These are phyloP conservation scores for Lagodon rhomboides DNA, from an alignment of 2,797 vertebrate genomes.

Conservation along the genomic window DNA sequence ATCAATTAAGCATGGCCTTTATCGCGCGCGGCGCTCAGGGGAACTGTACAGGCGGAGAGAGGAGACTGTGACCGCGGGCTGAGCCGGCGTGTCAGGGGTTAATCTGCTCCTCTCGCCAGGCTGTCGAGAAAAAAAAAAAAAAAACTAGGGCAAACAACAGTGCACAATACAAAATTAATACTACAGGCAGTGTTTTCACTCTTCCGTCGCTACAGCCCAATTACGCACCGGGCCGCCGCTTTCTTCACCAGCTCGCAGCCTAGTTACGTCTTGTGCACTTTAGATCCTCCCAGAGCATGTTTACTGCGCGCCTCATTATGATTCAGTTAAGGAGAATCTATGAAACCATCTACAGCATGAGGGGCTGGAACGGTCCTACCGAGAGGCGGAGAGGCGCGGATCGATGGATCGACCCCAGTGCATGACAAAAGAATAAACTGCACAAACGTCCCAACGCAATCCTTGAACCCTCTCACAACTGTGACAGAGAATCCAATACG, in stretches of 20 bases:
- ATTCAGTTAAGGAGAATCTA: not conserved
- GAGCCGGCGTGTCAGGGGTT: slow-evolving; percentile 75
- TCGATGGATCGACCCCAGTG: not conserved
- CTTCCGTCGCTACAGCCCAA: slow-evolving; percentile 12
- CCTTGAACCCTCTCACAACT: not conserved
- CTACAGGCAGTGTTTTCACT: slow-evolving; percentile 57
- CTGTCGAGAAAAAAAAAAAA: slow-evolving; percentile 54
- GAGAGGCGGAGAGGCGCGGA: not conserved
- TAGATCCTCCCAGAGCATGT: not conserved
- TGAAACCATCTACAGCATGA: not conserved
- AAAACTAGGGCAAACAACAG: slow-evolving; percentile 79
- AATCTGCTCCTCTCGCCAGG: slow-evolving; percentile 66
- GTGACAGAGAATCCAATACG: not conserved
- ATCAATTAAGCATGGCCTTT: slow-evolving; percentile 81
- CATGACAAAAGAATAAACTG: not conserved
- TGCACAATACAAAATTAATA: slow-evolving; percentile 73
- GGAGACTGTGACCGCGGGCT: slow-evolving; percentile 42
- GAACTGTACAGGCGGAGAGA: slow-evolving; percentile 28
- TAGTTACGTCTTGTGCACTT: not conserved
- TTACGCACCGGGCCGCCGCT: slow-evolving; percentile 23
- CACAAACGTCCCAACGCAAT: not conserved
- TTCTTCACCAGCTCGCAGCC: slow-evolving; percentile 7
- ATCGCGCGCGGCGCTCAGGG: slow-evolving; percentile 51
- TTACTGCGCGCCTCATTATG: slow-evolving; percentile 2
- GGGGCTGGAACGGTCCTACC: not conserved